These are phyloP conservation scores for Lucinisca nassula DNA, from an alignment of 2,888 invertebrate genomes.

Conservation along the genomic window DNA sequence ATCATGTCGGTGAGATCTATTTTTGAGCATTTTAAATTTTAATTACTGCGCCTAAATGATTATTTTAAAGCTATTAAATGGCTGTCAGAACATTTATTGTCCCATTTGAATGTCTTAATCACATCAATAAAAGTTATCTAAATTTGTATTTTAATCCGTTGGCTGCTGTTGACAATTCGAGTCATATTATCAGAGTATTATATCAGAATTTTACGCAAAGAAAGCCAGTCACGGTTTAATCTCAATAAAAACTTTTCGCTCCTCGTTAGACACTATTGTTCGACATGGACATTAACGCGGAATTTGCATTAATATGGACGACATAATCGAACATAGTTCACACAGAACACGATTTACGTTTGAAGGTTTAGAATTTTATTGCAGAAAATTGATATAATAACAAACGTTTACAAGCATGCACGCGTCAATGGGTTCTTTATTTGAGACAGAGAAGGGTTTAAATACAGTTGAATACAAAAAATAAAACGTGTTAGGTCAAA, in stretches of 20 bases:
- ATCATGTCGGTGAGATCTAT: too few relatives aligned
- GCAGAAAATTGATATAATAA: conserved; percentile 10
- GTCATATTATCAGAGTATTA: not conserved
- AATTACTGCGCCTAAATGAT: not conserved
- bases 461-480: too few relatives aligned
- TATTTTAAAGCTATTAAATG: not conserved
- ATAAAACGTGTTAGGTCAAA: too few relatives aligned
- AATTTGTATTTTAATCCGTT: not conserved
- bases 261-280: conserved; percentile 13
- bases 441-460: not conserved
- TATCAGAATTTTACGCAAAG: conserved; percentile 3
- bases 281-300: not conserved
- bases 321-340: not conserved
- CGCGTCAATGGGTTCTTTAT: not conserved
- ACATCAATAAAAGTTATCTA: not conserved
- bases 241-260: not conserved
- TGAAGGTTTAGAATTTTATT: not conserved
- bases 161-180: not conserved
- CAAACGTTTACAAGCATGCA: not conserved
- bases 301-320: conserved; percentile 17
- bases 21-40: not conserved
- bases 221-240: not conserved
- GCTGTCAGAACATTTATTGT: not conserved
- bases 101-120: not conserved
- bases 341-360: not conserved